A percentile compares a stretch with the other conserved stretches of the same genome.
Evolutionary conservation across 2,888 invertebrate species (phyloP).

Genomic region (Leucophenga maculata): DNA sequence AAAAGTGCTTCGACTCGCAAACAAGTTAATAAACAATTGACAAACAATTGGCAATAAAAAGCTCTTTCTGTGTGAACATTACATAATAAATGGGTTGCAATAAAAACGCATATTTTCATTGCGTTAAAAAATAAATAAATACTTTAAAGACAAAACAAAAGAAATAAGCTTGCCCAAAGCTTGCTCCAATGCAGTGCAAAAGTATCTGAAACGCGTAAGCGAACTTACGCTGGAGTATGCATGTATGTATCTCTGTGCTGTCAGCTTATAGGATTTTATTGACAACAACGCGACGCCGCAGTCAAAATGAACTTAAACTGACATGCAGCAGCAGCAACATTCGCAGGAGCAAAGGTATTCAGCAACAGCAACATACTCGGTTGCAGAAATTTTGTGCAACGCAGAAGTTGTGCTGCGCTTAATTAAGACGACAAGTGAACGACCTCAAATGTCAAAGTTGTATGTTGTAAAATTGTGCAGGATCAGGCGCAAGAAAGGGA

Average conservation of each 20-base stretch:
- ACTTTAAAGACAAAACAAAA: not conserved
- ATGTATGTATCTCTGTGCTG: conserved; percentile 45
- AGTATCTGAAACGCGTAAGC: not conserved
- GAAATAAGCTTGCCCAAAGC: not conserved
- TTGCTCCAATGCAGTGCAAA: not conserved
- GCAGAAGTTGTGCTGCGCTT: conserved; percentile 49
- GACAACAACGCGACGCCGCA: conserved; percentile 51
- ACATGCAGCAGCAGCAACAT: conserved; percentile 25
- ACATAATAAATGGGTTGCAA: not conserved
- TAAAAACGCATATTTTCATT: not conserved
- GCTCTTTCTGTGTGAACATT: not conserved
- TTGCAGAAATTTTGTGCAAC: too few relatives aligned
- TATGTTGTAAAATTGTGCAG: not conserved
- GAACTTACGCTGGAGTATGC: conserved; percentile 1
- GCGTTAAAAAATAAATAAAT: not conserved
- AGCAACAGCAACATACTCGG: not conserved
- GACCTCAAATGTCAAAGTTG: conserved; percentile 55
- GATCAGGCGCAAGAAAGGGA: not conserved
- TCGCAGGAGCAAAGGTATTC: conserved; percentile 20
- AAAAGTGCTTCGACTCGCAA: not conserved
- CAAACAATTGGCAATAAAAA: conserved; percentile 13
- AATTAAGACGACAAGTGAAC: conserved; percentile 65
- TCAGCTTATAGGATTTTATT: conserved; percentile 59
- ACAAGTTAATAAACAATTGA: conserved; percentile 13
- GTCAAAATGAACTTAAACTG: conserved; percentile 59